Conservation (phyloP, 2,888 invertebrate species). For the Mesoligia furuncula region DNA sequence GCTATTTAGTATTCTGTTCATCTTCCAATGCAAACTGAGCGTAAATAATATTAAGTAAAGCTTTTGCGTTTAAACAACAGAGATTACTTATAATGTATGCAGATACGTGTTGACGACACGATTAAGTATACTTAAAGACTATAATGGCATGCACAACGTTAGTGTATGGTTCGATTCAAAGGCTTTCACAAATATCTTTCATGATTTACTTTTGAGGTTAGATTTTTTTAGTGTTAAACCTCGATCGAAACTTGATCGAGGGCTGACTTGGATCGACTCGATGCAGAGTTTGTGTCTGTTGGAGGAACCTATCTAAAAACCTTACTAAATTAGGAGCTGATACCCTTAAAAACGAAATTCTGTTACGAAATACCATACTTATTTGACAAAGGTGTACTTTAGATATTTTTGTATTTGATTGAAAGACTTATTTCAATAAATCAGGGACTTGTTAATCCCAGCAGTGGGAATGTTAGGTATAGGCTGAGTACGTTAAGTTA, state of each 20-base stretch:
- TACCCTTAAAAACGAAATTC: background rate
- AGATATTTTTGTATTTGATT: background rate
- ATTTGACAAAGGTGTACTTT: background rate
- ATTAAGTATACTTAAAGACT: constrained; percentile 61
- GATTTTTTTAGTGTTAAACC: background rate
- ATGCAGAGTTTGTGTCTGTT: background rate
- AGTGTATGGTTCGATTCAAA: constrained; percentile 37
- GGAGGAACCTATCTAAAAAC: background rate
- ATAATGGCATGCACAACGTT: constrained; percentile 49
- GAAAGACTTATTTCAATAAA: background rate
- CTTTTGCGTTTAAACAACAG: constrained; percentile 44
- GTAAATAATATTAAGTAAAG: constrained; percentile 51
- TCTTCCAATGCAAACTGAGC: constrained; percentile 34
- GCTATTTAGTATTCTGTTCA: constrained; percentile 26
- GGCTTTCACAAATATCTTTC: background rate
- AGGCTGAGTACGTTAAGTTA: background rate
- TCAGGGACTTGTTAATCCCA: background rate
- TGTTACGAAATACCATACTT: background rate
- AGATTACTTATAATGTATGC: constrained; percentile 59
- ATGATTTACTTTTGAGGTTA: background rate
- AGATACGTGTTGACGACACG: constrained; percentile 55
- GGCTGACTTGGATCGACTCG: background rate
- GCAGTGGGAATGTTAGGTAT: too few relatives aligned
- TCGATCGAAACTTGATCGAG: background rate
- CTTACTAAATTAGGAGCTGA: background rate